These are phyloP conservation scores for Anticlea derivata DNA, from an alignment of 2,888 invertebrate species.

Conservation along the genomic window DNA sequence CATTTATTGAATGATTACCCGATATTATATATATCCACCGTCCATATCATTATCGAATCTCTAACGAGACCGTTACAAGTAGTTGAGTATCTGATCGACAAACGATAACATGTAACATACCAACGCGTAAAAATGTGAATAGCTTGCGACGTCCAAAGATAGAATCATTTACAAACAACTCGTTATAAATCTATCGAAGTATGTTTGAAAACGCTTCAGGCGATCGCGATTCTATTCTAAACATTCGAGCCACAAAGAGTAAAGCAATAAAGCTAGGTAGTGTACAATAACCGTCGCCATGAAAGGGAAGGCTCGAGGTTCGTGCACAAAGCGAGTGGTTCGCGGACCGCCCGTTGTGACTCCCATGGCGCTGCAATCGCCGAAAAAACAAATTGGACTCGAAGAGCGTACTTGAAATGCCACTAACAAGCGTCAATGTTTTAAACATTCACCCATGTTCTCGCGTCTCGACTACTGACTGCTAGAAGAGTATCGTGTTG, in stretches of 20 bases:
- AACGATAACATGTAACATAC: slow-evolving; percentile 44
- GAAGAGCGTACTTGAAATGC: slow-evolving; percentile 40
- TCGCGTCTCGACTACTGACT: slow-evolving; percentile 11
- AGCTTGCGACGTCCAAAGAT: slow-evolving; percentile 38
- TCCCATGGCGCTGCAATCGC: slow-evolving; percentile 58
- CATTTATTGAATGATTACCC: slow-evolving; percentile 52
- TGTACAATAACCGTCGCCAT: slow-evolving; percentile 66
- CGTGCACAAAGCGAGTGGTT: slow-evolving; percentile 62
- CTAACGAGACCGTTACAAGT: slow-evolving; percentile 48
- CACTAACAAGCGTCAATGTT: slow-evolving; percentile 59
- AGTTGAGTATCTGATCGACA: slow-evolving; percentile 36
- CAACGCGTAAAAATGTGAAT: slow-evolving; percentile 37
- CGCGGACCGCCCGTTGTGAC: slow-evolving; percentile 64
- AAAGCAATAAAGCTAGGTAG: slow-evolving; percentile 58
- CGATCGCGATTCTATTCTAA: slow-evolving; percentile 55
- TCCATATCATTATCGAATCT: slow-evolving; percentile 54
- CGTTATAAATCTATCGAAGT: slow-evolving; percentile 47
- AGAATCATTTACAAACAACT: slow-evolving; percentile 48
- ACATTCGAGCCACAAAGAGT: slow-evolving; percentile 55
- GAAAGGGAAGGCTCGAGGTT: slow-evolving; percentile 60
- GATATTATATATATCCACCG: slow-evolving; percentile 39
- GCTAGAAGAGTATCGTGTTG: neutral
- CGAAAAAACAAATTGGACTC: slow-evolving; percentile 69
- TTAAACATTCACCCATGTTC: slow-evolving; percentile 51
- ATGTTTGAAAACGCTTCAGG: slow-evolving; percentile 50